These are phyloP conservation scores for Heliocidaris tuberculata DNA, from an alignment of 35 echinoderm and acorn worm species.

Conservation along the genomic window DNA sequence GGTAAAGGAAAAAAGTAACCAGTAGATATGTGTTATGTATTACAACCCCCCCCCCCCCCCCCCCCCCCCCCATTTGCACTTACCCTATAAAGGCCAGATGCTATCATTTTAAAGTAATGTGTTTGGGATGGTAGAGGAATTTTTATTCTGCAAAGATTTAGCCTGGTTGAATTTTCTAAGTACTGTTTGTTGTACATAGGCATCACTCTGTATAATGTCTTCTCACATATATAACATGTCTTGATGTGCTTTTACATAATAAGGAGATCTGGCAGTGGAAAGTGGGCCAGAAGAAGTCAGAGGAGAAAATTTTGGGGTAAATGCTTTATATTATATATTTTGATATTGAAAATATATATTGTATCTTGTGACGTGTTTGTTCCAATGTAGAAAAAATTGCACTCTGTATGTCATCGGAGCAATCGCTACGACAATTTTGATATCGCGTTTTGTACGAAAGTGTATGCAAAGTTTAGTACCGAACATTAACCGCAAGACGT, in stretches of 20 bases:
- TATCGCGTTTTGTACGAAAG: not conserved
- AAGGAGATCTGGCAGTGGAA: not conserved
- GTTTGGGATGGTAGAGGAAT: not conserved
- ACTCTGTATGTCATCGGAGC: not conserved
- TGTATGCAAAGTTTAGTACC: not conserved
- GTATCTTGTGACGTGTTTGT: slow-evolving; percentile 1
- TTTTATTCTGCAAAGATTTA: too few species aligned
- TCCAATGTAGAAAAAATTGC: not conserved
- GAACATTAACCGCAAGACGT: not conserved
- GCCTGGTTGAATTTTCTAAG: not conserved
- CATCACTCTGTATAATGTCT: not conserved
- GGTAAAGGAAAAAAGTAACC: not conserved
- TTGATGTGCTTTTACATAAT: not conserved
- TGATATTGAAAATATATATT: slow-evolving; percentile 40
- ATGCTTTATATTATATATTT: slow-evolving; percentile 47
- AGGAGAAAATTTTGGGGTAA: slow-evolving; percentile 3
- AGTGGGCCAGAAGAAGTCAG: not conserved
- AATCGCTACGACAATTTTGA: not conserved
- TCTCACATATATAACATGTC: not conserved
- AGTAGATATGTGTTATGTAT: not conserved
- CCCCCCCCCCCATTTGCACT: not conserved
- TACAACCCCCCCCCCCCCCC: not conserved
- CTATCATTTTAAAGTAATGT: not conserved
- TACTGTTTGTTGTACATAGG: not conserved
- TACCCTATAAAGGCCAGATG: too few species aligned